Base-by-base conservation (phyloP, 2,113 vertebrate genomes). In the Mesembrinibis cayennensis region DNA sequence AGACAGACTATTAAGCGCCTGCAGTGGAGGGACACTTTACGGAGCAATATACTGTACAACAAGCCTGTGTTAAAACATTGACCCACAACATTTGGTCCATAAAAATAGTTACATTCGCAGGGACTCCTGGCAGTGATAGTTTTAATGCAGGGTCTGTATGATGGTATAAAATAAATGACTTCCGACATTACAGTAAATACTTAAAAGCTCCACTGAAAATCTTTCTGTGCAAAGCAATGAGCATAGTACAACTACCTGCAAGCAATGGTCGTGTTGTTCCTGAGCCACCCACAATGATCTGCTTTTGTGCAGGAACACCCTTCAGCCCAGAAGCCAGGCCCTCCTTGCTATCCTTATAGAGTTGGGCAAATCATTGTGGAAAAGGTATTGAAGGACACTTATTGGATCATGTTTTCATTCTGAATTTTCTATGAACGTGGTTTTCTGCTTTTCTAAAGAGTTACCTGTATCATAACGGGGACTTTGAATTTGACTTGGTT, bases 41-140 rank as follows among this genome's bases (percentile, higher is more conserved):
- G 67, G 95, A 98, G 97, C 96, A 96, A 97, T 97, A 97, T 97
- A 95, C 91, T 79, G 88, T 91, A 91, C 95, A 96, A 95, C 90
- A 94, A 97, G 78, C 90, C 96, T 73, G 89, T 52, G 86, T 91
- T 95, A 92, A 96, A 97, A 96, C 95, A 90, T 88, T 98, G 97
- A 98, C 97, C 97, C 95, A 90, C 97, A 98, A 96, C 97, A 98
- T 98, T 98, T 98, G 97, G 97, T 94, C 96, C 95, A 97, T 97
- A 97, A 98, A 98, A 97, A 93, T 61, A 93, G 95, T 96, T 97
- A 96, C 95, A 42, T 96, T 96, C 13, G 0, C 94, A 44, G 95
- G 91, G 94, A 93, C 96, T 91, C 96, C 93, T 96, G 96, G 96
- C 93, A 97, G 95, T 65, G 90, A 95, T 96, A 45, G 94, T 82